Conservation (phyloP, 2,888 invertebrate species). For the Geotrupes spiniger region DNA sequence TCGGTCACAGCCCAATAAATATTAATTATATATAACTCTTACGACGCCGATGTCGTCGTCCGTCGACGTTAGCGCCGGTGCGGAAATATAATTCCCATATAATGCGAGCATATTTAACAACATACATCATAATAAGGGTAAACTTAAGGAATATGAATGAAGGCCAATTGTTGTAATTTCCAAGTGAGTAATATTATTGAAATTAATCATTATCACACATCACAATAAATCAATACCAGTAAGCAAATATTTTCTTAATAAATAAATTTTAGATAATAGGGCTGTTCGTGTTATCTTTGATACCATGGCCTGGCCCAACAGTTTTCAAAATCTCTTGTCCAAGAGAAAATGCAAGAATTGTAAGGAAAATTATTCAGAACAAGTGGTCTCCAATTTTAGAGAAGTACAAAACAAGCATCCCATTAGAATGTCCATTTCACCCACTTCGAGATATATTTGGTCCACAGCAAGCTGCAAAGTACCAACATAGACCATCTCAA, state of each 20-base stretch:
- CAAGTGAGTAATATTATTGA: conserved; percentile 65
- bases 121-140: conserved; percentile 12
- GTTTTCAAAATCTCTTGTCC: conserved; percentile 85
- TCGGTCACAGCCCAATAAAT: too few relatives aligned
- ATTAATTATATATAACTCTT: not conserved
- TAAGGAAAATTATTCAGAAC: conserved; percentile 82
- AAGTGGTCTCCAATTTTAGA: conserved; percentile 90
- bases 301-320: conserved; percentile 86
- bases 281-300: conserved; percentile 76
- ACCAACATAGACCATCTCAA: conserved; percentile 80
- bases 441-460: conserved; percentile 83
- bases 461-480: conserved; percentile 81
- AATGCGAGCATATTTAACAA: not conserved
- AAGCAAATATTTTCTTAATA: not conserved
- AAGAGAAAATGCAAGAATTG: conserved; percentile 84
- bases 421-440: conserved; percentile 87
- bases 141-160: conserved; percentile 74
- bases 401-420: conserved; percentile 82
- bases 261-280: conserved; percentile 63
- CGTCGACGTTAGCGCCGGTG: conserved; percentile 1
- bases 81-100: not conserved
- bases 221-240: not conserved
- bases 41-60: conserved; percentile 3
- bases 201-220: too few relatives aligned
- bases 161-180: conserved; percentile 80